phyloP scores from a whole-genome alignment of 1,140 invertebrate species.

The Asbolus verrucosus region DNA sequence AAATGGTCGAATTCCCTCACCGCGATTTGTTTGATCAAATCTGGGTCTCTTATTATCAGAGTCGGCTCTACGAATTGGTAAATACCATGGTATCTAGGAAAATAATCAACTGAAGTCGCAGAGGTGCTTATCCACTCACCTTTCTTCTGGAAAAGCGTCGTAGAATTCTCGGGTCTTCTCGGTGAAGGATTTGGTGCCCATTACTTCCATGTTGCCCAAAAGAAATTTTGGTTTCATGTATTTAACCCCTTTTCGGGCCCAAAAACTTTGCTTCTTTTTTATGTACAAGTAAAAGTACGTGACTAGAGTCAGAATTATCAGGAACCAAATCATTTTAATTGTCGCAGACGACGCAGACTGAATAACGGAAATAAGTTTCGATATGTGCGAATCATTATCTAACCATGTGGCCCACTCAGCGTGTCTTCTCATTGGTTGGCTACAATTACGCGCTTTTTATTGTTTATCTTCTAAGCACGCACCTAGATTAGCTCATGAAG shows the following conservation, averaged over 20 bases:
- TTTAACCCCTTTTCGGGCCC: slow-evolving; percentile 65
- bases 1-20: slow-evolving; percentile 70
- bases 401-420: no score
- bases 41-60: slow-evolving; percentile 64
- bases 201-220: slow-evolving; percentile 59
- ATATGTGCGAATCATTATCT: no score
- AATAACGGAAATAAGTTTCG: no score
- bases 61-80: slow-evolving; percentile 65
- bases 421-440: no score
- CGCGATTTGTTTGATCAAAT: slow-evolving; percentile 67
- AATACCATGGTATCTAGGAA: slow-evolving; percentile 63
- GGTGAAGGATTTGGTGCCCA: slow-evolving; percentile 38
- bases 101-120: background rate
- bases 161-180: slow-evolving; percentile 44
- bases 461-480: no score
- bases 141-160: slow-evolving; percentile 50
- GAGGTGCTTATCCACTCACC: slow-evolving; percentile 46
- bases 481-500: no score
- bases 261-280: slow-evolving; percentile 62
- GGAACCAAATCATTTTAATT: no score
- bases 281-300: slow-evolving; percentile 38
- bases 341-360: no score
- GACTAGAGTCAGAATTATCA: no score
- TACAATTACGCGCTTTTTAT: no score
- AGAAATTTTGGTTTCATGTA: slow-evolving; percentile 62